A percentile compares a stretch with the other conserved stretches of the same genome.
These are phyloP conservation scores for Gari tellinella DNA, from an alignment of 2,888 invertebrate genomes.

Conservation along the genomic window DNA sequence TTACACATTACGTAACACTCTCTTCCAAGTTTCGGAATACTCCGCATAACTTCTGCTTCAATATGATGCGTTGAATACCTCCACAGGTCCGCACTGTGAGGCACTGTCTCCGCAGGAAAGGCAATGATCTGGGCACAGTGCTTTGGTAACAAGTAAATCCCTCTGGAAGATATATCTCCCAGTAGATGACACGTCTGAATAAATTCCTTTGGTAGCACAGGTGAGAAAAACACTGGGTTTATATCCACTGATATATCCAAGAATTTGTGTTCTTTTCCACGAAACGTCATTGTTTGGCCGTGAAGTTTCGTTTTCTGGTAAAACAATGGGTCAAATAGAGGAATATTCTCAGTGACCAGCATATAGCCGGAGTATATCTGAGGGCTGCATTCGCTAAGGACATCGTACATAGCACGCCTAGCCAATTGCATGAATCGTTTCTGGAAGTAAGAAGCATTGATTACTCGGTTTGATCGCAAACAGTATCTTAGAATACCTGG, in stretches of 20 bases:
- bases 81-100: slow-evolving; percentile 23
- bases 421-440: too few species aligned
- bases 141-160: slow-evolving; percentile 45
- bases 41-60: slow-evolving; percentile 31
- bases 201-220: slow-evolving; percentile 7
- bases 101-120: not conserved
- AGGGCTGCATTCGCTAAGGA: too few species aligned
- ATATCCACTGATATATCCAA: slow-evolving; percentile 38
- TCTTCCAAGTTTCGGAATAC: slow-evolving; percentile 15
- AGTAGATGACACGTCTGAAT: not conserved
- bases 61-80: slow-evolving; percentile 38
- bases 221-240: slow-evolving; percentile 34
- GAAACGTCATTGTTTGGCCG: slow-evolving; percentile 20
- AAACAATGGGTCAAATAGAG: slow-evolving; percentile 4
- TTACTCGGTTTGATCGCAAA: slow-evolving; percentile 2
- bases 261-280: slow-evolving; percentile 32
- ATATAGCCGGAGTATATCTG: not conserved
- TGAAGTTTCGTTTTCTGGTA: slow-evolving; percentile 20
- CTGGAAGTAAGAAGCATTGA: too few species aligned
- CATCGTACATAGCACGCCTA: too few species aligned
- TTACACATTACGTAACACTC: slow-evolving; percentile 42
- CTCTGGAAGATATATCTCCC: slow-evolving; percentile 18
- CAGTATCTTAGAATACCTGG: slow-evolving; percentile 18
- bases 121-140: slow-evolving; percentile 7
- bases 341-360: slow-evolving; percentile 7